These are phyloP conservation scores for Dendrocopos noguchii DNA, from an alignment of 2,113 vertebrate genomes.

Conservation along the genomic window DNA sequence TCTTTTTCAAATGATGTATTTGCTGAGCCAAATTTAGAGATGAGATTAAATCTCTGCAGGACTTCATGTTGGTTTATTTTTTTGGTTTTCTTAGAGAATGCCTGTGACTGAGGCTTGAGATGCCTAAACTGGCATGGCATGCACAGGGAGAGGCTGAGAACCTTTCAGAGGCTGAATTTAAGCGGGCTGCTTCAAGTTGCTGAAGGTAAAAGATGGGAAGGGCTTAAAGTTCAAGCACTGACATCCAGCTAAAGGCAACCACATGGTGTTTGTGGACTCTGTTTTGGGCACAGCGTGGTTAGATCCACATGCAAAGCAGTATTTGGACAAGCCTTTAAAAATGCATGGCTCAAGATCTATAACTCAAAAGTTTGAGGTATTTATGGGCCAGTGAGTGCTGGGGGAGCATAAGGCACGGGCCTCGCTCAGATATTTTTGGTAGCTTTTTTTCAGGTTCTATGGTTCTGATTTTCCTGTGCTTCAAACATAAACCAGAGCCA, in stretches of 20 bases:
- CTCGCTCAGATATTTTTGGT: not conserved
- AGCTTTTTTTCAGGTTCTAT: not conserved
- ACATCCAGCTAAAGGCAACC: constrained; percentile 30
- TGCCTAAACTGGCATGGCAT: not conserved
- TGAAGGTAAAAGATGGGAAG: constrained; percentile 35
- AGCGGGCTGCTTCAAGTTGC: constrained; percentile 5
- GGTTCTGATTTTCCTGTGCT: not conserved
- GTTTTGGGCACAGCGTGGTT: not conserved
- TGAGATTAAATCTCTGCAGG: not conserved
- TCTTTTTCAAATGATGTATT: not conserved
- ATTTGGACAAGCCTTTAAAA: not conserved
- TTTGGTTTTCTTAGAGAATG: not conserved
- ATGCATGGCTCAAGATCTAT: not conserved
- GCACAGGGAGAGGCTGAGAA: not conserved
- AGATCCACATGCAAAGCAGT: not conserved
- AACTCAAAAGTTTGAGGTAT: not conserved
- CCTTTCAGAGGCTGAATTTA: constrained; percentile 27
- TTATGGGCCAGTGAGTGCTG: not conserved
- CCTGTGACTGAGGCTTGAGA: not conserved
- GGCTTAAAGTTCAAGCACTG: constrained; percentile 31
- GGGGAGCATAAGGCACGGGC: accelerated
- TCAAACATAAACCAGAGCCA: not conserved
- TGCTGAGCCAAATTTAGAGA: not conserved
- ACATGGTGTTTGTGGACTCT: not conserved
- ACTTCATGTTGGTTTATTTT: not conserved